phyloP scores from a whole-genome alignment of 2,113 vertebrate genomes.

The Microcebus tavaratra region DNA sequence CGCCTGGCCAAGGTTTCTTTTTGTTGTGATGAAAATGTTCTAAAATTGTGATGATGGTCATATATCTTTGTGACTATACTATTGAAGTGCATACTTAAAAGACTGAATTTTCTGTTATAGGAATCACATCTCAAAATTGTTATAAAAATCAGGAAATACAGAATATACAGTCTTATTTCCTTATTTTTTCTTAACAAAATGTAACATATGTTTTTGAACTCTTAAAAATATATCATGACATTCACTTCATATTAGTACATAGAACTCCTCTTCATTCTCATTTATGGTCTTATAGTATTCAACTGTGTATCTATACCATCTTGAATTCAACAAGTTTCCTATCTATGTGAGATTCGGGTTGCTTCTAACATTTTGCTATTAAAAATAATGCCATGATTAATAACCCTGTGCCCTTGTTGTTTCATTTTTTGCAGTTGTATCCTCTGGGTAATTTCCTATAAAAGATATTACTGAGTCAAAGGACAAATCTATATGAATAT shows the following conservation, averaged over 20 bases:
- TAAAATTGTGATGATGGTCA: no score
- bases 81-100: no score
- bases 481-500: neutral
- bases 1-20: no score
- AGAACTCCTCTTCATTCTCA: neutral
- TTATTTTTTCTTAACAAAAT: no score
- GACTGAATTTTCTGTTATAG: no score
- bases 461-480: neutral
- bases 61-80: no score
- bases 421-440: slow-evolving; percentile 17
- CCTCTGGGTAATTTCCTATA: neutral
- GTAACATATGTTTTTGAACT: no score
- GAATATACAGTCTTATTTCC: no score
- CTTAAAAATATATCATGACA: neutral
- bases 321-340: slow-evolving; percentile 2
- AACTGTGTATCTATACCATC: neutral
- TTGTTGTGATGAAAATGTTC: no score
- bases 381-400: slow-evolving; percentile 16
- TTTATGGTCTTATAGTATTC: neutral
- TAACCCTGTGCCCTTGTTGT: neutral
- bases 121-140: no score
- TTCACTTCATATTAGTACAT: neutral
- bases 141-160: no score
- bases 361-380: slow-evolving; percentile 24
- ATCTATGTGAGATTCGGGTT: neutral